These are phyloP conservation scores for Oscheius sp. DNA, from an alignment of 1,140 invertebrate genomes.

Conservation along the genomic window DNA sequence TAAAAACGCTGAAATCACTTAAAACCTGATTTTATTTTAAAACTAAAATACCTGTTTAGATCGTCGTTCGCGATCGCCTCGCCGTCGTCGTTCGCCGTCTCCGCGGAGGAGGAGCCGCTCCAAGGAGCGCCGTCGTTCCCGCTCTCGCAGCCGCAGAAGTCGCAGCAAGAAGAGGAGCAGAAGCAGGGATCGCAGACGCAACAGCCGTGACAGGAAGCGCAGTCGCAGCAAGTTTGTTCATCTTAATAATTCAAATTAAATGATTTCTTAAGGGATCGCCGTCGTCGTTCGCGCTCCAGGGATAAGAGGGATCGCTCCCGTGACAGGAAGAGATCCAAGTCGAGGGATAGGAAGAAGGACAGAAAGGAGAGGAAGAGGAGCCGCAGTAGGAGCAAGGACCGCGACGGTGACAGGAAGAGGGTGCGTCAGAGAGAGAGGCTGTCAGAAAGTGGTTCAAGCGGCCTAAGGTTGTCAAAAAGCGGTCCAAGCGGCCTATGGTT, in stretches of 20 bases:
- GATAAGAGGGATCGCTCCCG: slow-evolving; percentile 34
- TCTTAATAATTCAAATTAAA: slow-evolving; percentile 13
- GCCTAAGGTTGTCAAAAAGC: no score
- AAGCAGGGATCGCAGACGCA: slow-evolving; percentile 20
- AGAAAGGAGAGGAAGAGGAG: slow-evolving; percentile 41
- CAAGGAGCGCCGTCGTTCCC: slow-evolving; percentile 11
- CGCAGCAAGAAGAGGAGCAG: slow-evolving; percentile 15
- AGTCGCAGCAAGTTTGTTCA: slow-evolving; percentile 17
- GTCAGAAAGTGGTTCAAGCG: no score
- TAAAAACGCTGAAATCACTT: background rate
- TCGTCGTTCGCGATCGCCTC: slow-evolving; percentile 31
- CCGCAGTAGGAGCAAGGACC: slow-evolving; percentile 38
- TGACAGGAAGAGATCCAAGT: background rate
- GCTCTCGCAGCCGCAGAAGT: slow-evolving; percentile 24
- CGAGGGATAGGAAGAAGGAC: slow-evolving; percentile 37
- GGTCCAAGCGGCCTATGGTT: no score
- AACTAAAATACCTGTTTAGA: slow-evolving; percentile 1
- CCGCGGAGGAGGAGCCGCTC: slow-evolving; percentile 25
- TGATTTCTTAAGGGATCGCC: background rate
- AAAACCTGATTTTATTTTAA: no score
- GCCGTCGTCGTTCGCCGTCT: slow-evolving; percentile 29
- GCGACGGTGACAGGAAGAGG: slow-evolving; percentile 30
- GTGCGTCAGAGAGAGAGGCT: no score
- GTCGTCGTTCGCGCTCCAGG: background rate
- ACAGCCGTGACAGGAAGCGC: slow-evolving; percentile 25